These are phyloP conservation scores for Gallinago nigripennis DNA, from an alignment of 2,797 vertebrate genomes.

Conservation along the genomic window DNA sequence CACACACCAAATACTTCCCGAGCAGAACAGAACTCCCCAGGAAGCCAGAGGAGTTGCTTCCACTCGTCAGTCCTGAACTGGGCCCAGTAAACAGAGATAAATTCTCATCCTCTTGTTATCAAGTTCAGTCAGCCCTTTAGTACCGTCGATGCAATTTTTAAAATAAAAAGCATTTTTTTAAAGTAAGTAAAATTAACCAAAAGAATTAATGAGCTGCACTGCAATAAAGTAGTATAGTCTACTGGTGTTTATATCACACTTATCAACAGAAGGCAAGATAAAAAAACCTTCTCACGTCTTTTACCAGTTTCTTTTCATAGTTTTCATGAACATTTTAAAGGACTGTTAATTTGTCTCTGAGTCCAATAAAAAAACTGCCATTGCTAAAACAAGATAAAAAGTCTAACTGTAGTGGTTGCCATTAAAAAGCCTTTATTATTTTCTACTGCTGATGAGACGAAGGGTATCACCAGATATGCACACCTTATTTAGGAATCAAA, in stretches of 20 bases:
- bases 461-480: not conserved
- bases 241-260: not conserved
- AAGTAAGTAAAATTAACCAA: not conserved
- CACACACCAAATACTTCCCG: not conserved
- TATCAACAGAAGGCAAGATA: not conserved
- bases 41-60: not conserved
- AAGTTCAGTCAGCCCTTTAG: not conserved
- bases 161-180: not conserved
- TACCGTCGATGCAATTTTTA: not conserved
- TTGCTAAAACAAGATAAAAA: conserved; percentile 21
- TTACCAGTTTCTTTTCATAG: not conserved
- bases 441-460: not conserved
- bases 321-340: not conserved
- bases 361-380: not conserved
- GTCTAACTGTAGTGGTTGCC: not conserved
- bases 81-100: not conserved
- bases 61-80: not conserved
- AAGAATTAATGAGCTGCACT: conserved; percentile 4
- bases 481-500: not conserved
- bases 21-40: not conserved
- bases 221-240: not conserved
- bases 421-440: conserved; percentile 13
- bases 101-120: not conserved
- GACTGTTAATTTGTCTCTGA: not conserved
- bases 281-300: not conserved